Evolutionary conservation across 2,888 invertebrate species (phyloP).

Genomic region (Leptopilina drosophilae): DNA sequence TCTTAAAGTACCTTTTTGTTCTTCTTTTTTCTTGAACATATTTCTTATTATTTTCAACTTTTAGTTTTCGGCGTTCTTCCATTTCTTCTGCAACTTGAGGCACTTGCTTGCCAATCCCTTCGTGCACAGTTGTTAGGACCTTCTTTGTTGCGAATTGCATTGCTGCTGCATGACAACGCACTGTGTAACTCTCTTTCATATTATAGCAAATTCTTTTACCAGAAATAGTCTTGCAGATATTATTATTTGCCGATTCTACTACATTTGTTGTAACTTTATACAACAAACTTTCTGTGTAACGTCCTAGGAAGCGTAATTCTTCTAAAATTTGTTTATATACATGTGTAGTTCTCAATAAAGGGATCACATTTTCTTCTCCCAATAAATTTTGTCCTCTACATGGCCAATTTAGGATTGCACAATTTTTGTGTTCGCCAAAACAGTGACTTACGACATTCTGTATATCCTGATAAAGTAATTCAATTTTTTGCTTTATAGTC

Average conservation of each 20-base stretch:
- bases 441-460: neutral
- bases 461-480: neutral
- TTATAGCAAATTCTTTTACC: neutral
- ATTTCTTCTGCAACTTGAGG: neutral
- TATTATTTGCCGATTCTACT: neutral
- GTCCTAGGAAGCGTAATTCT: too few species aligned
- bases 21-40: neutral
- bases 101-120: neutral
- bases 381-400: neutral
- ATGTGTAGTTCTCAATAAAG: neutral
- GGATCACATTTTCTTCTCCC: neutral
- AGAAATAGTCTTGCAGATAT: neutral
- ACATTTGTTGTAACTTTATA: neutral
- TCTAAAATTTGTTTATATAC: neutral
- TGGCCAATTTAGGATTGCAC: neutral
- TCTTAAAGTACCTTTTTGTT: neutral
- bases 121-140: neutral
- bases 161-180: neutral
- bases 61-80: neutral
- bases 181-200: neutral
- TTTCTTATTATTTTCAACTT: neutral
- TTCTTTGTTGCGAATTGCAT: neutral
- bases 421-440: neutral
- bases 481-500: neutral
- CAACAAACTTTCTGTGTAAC: neutral